Conservation (phyloP, 2,888 invertebrate genomes). For the Mallateleia sp. region DNA sequence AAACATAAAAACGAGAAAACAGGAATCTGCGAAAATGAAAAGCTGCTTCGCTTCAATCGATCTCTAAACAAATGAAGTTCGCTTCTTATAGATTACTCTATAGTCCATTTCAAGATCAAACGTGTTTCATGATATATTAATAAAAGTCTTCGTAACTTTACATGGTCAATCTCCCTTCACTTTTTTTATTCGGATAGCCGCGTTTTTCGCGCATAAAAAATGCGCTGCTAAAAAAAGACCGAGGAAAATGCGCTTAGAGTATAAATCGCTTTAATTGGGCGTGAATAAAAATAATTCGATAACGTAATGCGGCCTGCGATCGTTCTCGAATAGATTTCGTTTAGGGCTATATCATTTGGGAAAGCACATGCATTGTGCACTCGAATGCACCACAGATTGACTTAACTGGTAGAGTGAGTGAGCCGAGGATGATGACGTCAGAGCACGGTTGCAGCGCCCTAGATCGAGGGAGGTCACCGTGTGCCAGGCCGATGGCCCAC, state of each 20-base stretch:
- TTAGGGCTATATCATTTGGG: constrained; percentile 77
- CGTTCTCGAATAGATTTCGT: constrained; percentile 59
- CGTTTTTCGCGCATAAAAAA: not conserved
- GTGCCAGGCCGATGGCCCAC: constrained; percentile 89
- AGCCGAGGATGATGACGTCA: constrained; percentile 88
- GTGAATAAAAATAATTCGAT: constrained; percentile 10
- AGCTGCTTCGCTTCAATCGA: not conserved
- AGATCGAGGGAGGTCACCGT: constrained; percentile 90
- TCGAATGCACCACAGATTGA: constrained; percentile 85
- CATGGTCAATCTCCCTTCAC: constrained; percentile 37
- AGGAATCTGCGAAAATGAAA: no score
- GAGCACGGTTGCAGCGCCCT: constrained; percentile 89
- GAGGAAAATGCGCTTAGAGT: no score
- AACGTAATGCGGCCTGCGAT: constrained; percentile 14
- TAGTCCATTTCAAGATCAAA: constrained; percentile 63
- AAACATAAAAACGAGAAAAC: not conserved
- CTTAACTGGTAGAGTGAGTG: constrained; percentile 83
- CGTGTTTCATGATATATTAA: constrained; percentile 37
- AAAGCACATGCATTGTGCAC: constrained; percentile 83
- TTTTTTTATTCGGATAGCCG: constrained; percentile 1
- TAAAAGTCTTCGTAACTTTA: constrained; percentile 32
- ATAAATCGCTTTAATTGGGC: not conserved
- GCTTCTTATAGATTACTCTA: constrained; percentile 46
- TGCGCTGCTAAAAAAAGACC: not conserved
- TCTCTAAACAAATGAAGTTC: constrained; percentile 37